Evolutionary conservation across 2,797 vertebrate genomes (phyloP).

Genomic region (Cryptoblepharus egeriae): DNA sequence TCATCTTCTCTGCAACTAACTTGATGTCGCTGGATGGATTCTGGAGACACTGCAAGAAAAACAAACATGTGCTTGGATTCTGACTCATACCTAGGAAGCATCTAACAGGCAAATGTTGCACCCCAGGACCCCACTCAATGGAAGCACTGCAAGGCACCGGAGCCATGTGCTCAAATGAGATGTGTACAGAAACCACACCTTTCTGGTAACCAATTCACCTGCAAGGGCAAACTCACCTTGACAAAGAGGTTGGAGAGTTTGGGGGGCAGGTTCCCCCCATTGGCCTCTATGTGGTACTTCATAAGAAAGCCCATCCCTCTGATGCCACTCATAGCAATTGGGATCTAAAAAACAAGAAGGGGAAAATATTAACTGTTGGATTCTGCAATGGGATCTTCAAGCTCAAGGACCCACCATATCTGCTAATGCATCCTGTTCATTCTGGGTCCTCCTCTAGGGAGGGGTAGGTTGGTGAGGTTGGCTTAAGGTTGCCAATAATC

Average conservation of each 20-base stretch:
- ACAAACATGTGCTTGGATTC: background rate
- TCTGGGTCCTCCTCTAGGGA: too few relatives aligned
- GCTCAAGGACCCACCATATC: background rate
- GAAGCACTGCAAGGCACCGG: too few relatives aligned
- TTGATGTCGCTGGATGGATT: conserved; percentile 97
- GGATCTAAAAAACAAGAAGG: conserved; percentile 71
- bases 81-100: background rate
- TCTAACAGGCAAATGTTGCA: background rate
- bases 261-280: conserved; percentile 79
- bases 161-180: too few relatives aligned
- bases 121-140: too few relatives aligned
- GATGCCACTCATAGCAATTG: conserved; percentile 93
- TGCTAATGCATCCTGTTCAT: too few relatives aligned
- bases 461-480: too few relatives aligned
- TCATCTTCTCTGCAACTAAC: conserved; percentile 92
- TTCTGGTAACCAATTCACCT: background rate
- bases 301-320: conserved; percentile 93
- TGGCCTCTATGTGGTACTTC: conserved; percentile 87
- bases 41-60: conserved; percentile 84
- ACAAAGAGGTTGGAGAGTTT: conserved; percentile 90
- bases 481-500: too few relatives aligned
- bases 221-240: conserved; percentile 82
- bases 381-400: background rate
- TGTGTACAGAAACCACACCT: too few relatives aligned
- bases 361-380: background rate